phyloP scores from a whole-genome alignment of 2,113 vertebrate species.

The Platichthys flesus region DNA sequence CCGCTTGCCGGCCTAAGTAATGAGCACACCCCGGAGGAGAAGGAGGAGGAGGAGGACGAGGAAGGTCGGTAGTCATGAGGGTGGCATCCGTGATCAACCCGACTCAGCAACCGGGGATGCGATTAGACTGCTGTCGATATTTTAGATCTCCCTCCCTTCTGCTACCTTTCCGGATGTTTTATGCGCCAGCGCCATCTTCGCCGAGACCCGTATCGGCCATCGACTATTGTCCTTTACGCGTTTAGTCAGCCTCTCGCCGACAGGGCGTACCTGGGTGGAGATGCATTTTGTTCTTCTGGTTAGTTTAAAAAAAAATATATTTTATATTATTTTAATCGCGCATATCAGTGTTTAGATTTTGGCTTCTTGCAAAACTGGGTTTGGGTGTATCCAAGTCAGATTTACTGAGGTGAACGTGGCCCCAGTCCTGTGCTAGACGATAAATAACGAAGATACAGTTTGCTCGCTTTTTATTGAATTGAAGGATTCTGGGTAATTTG shows the following conservation, averaged over 20 bases:
- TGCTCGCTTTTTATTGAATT: background rate
- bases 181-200: constrained; percentile 10
- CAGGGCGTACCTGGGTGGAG: background rate
- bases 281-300: background rate
- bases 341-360: background rate
- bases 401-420: background rate
- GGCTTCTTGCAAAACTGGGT: background rate
- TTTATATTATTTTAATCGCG: background rate
- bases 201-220: constrained; percentile 20
- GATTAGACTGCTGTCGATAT: constrained; percentile 51
- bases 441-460: background rate
- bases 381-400: background rate
- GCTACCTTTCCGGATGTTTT: constrained; percentile 34
- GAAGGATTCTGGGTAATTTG: background rate
- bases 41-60: background rate
- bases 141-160: constrained; percentile 10
- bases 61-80: background rate
- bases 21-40: constrained; percentile 23
- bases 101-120: constrained; percentile 51
- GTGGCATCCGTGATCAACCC: constrained; percentile 6
- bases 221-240: background rate
- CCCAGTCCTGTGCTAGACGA: background rate
- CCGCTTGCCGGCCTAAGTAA: constrained; percentile 55
- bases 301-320: background rate
- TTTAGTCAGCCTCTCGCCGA: background rate